These are phyloP conservation scores for Rynchops niger DNA, from an alignment of 2,113 vertebrate genomes.

Conservation along the genomic window DNA sequence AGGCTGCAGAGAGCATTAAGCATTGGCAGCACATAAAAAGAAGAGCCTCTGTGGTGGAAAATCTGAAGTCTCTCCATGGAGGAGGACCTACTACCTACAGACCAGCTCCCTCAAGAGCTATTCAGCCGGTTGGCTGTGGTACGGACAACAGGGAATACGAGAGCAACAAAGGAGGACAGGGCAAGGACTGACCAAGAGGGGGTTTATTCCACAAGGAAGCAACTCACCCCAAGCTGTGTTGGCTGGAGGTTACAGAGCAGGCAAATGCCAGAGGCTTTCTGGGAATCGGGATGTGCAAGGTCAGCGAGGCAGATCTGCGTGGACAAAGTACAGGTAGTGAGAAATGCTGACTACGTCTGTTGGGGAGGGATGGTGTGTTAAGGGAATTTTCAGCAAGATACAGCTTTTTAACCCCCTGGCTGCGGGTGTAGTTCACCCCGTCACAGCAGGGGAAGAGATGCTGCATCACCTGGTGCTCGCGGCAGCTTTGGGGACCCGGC, in stretches of 20 bases:
- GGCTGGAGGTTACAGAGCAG: not conserved
- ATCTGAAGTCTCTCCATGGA: not conserved
- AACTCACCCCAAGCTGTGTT: not conserved
- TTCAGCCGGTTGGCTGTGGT: rapidly evolving
- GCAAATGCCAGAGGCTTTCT: not conserved
- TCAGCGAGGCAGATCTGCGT: not conserved
- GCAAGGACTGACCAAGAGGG: not conserved
- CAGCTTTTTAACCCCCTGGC: not conserved
- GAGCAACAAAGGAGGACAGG: not conserved
- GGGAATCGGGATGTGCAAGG: rapidly evolving
- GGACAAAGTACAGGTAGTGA: not conserved
- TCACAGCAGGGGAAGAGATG: not conserved
- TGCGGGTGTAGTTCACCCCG: rapidly evolving
- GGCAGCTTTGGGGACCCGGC: not conserved
- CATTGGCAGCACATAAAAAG: not conserved
- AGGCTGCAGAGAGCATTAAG: not conserved
- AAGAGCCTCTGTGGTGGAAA: not conserved
- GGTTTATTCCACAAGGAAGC: not conserved
- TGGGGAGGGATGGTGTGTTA: not conserved
- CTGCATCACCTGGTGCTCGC: rapidly evolving
- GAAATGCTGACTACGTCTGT: not conserved
- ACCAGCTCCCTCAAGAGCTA: not conserved
- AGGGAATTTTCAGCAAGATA: not conserved
- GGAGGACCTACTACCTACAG: not conserved
- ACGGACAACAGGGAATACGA: not conserved